phyloP scores from a whole-genome alignment of 2,888 invertebrate species.

The Argyra leucocephala region DNA sequence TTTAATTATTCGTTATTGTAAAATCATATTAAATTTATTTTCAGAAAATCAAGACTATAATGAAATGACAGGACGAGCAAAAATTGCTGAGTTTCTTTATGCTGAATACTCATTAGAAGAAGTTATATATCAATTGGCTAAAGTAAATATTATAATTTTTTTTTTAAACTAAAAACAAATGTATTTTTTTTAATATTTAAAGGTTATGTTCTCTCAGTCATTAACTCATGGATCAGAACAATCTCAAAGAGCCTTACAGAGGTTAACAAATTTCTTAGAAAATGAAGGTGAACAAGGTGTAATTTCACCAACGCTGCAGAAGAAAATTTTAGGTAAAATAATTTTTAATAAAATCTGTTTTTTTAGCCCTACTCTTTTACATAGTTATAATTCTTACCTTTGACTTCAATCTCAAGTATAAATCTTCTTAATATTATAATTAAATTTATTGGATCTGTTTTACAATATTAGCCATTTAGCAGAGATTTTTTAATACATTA shows the following conservation, averaged over 20 bases:
- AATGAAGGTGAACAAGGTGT: slow-evolving; percentile 62
- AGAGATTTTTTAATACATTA: no score
- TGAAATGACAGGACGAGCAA: slow-evolving; percentile 58
- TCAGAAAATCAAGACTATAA: slow-evolving; percentile 50
- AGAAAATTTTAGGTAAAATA: slow-evolving; percentile 61
- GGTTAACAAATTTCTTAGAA: slow-evolving; percentile 65
- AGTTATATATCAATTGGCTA: slow-evolving; percentile 70
- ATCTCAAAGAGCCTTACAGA: slow-evolving; percentile 62
- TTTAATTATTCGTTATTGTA: no score
- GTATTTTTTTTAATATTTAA: background rate
- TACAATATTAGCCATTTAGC: no score
- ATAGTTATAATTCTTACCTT: no score
- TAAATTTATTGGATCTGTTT: no score
- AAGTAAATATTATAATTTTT: slow-evolving; percentile 43
- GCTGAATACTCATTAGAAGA: slow-evolving; percentile 69
- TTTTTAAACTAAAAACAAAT: background rate
- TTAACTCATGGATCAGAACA: slow-evolving; percentile 57
- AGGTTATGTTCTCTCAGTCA: slow-evolving; percentile 71
- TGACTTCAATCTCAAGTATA: no score
- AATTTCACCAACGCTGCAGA: slow-evolving; percentile 63
- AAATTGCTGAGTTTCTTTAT: slow-evolving; percentile 61
- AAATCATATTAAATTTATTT: no score
- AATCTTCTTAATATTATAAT: no score
- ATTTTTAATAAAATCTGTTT: background rate
- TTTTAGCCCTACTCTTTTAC: no score